Percentiles rank a stretch among this genome's conserved stretches.
Conservation (phyloP, 2,113 vertebrate genomes). For the Tiliqua scincoides region DNA sequence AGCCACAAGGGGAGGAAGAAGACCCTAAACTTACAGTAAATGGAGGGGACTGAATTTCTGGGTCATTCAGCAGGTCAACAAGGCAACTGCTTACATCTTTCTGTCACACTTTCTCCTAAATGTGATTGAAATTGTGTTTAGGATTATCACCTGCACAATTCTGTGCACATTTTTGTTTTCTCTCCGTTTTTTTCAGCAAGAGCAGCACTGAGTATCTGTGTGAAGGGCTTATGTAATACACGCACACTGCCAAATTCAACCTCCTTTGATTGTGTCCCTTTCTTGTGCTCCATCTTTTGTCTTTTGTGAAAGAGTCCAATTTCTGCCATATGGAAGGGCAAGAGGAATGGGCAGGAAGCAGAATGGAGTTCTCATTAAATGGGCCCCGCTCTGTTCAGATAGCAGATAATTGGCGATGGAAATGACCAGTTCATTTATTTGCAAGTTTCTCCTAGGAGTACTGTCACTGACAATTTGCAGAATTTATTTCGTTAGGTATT, state of each 20-base stretch:
- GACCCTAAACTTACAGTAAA: background rate
- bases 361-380: background rate
- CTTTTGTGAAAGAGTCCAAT: background rate
- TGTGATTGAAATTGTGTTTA: background rate
- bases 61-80: background rate
- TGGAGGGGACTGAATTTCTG: background rate
- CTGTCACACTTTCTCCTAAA: background rate
- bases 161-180: background rate
- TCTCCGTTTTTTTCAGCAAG: background rate
- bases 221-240: background rate
- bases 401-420: background rate
- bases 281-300: background rate
- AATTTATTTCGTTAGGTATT: background rate
- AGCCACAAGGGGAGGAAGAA: too few relatives aligned
- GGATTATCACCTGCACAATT: background rate
- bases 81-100: background rate
- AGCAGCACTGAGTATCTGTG: background rate
- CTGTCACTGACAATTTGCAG: rapidly evolving
- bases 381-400: background rate
- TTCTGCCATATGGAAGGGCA: background rate
- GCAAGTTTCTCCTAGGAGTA: background rate
- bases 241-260: background rate
- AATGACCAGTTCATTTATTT: background rate
- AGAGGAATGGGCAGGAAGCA: background rate
- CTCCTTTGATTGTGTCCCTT: background rate